phyloP scores from a whole-genome alignment of 2,113 vertebrate genomes.

The Orcinus orca region DNA sequence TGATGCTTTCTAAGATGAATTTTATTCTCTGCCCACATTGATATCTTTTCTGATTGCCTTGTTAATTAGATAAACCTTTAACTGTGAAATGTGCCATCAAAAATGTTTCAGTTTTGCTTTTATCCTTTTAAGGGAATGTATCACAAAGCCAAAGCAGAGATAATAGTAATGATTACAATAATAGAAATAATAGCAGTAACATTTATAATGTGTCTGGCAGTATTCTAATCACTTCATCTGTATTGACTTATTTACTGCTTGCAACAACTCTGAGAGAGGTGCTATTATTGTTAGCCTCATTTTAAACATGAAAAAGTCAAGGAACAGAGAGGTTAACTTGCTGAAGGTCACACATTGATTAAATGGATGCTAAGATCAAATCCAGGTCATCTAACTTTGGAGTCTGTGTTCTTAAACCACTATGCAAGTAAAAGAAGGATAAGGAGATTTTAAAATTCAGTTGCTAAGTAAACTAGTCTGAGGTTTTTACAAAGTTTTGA shows the following conservation, averaged over 20 bases:
- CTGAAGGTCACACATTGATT: not conserved
- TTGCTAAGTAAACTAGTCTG: not conserved
- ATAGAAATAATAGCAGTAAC: not conserved
- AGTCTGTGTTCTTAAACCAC: not conserved
- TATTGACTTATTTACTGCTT: not conserved
- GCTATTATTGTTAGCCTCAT: not conserved
- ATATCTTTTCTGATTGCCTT: not conserved
- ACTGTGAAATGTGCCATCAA: not conserved
- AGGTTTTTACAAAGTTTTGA: not conserved
- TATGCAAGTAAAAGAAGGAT: not conserved
- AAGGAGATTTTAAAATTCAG: not conserved
- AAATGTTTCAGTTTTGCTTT: not conserved
- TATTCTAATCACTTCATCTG: not conserved
- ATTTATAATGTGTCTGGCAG: not conserved
- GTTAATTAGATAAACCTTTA: conserved; percentile 9
- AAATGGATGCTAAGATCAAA: not conserved
- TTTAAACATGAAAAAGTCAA: not conserved
- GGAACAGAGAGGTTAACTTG: not conserved
- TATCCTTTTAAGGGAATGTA: not conserved
- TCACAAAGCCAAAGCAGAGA: not conserved
- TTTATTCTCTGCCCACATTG: not conserved
- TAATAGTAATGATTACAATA: not conserved
- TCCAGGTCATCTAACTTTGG: not conserved
- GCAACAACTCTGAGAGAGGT: not conserved
- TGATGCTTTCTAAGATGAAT: conserved; percentile 9